These are phyloP conservation scores for Gymnopithys bicolor DNA, from an alignment of 2,797 vertebrate species.

Conservation along the genomic window DNA sequence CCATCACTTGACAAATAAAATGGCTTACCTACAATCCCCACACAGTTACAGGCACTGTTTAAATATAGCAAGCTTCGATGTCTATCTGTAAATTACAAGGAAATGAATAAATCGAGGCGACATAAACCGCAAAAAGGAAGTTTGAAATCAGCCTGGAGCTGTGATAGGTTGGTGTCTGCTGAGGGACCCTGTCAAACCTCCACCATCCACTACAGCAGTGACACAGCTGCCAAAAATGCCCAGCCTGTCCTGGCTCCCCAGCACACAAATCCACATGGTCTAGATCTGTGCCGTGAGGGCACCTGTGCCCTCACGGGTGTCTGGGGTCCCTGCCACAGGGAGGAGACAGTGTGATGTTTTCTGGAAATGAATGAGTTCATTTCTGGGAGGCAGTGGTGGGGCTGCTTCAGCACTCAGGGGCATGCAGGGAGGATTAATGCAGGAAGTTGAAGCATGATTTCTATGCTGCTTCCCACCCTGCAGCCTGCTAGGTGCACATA, in stretches of 20 bases:
- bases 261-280: fast-evolving
- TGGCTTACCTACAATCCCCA: slow-evolving; percentile 46
- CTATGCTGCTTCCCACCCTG: background rate
- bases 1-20: slow-evolving; percentile 3
- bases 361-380: background rate
- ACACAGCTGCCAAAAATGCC: background rate
- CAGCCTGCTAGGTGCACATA: background rate
- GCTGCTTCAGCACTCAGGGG: background rate
- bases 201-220: background rate
- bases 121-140: slow-evolving; percentile 71
- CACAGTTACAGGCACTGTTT: slow-evolving; percentile 20
- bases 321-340: background rate
- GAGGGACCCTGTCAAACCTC: background rate
- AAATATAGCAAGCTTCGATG: slow-evolving; percentile 72
- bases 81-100: slow-evolving; percentile 75
- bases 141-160: background rate
- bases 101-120: slow-evolving; percentile 72
- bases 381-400: background rate
- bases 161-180: background rate
- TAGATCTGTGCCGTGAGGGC: background rate
- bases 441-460: background rate
- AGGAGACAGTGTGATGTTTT: background rate
- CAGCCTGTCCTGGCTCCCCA: fast-evolving
- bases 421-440: background rate
- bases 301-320: background rate